Conservation (phyloP, 2,797 vertebrate genomes). For the Halcyon leucocephala region DNA sequence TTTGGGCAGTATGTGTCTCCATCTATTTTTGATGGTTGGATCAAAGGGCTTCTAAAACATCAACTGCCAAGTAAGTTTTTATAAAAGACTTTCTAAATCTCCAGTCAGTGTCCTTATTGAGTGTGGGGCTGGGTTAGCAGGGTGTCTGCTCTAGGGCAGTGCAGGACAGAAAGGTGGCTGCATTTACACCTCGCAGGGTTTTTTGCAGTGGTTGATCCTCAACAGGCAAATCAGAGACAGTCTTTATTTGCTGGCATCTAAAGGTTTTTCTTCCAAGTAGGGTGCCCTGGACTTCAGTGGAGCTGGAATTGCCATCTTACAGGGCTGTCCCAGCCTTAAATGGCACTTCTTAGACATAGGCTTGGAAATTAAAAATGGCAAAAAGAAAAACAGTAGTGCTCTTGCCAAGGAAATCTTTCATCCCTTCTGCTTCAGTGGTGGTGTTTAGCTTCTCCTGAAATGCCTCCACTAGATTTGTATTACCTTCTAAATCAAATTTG, state of each 20-base stretch:
- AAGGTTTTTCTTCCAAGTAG: neutral
- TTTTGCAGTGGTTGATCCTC: neutral
- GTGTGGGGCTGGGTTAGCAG: neutral
- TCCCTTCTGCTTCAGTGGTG: neutral
- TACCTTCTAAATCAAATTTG: neutral
- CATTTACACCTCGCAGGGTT: accelerated
- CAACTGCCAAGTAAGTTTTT: neutral
- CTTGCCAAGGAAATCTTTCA: neutral
- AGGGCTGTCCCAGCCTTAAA: neutral
- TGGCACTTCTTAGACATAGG: neutral
- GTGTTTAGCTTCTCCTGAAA: neutral
- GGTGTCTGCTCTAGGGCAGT: neutral
- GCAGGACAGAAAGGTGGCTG: neutral
- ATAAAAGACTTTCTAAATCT: neutral
- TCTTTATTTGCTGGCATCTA: neutral
- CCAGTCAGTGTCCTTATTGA: neutral
- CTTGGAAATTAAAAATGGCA: neutral
- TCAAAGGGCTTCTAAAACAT: neutral
- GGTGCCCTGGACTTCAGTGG: neutral
- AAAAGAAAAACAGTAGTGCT: neutral
- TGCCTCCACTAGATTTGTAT: neutral
- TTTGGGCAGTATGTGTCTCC: neutral
- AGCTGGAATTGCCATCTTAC: neutral
- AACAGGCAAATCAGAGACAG: neutral
- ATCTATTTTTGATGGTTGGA: neutral